Evolutionary conservation across 2,797 vertebrate species (phyloP).

Genomic region (Channa striata): DNA sequence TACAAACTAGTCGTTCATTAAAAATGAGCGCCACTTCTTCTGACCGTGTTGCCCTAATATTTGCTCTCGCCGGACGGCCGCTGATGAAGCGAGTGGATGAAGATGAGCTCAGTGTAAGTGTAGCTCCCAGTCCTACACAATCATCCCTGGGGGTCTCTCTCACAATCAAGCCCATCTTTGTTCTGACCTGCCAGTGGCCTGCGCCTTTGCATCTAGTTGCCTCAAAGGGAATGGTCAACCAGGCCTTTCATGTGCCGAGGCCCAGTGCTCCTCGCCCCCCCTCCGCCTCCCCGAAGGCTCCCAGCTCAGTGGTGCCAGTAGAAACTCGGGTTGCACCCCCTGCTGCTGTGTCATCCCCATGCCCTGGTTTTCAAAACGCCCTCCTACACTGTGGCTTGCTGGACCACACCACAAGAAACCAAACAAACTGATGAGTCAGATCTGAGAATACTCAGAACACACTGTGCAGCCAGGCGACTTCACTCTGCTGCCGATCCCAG

Average conservation of each 20-base stretch:
- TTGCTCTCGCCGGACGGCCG: constrained; percentile 41
- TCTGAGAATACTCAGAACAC: constrained; percentile 44
- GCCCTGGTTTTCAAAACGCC: constrained; percentile 62
- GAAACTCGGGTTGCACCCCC: constrained; percentile 70
- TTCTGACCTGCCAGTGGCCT: constrained; percentile 80
- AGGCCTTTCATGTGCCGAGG: constrained; percentile 79
- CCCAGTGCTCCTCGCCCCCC: constrained; percentile 48
- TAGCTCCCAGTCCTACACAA: constrained; percentile 54
- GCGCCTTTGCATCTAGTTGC: constrained; percentile 75
- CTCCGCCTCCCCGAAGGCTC: constrained; percentile 51
- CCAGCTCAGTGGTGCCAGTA: constrained; percentile 69
- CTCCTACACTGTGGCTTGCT: constrained; percentile 47
- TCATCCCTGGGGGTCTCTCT: constrained; percentile 52
- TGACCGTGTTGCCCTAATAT: constrained; percentile 55
- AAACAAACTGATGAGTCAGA: constrained; percentile 78
- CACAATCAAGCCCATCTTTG: constrained; percentile 77
- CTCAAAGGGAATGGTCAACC: constrained; percentile 86
- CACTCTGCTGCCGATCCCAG: constrained; percentile 40
- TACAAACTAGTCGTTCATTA: constrained; percentile 63
- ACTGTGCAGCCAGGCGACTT: constrained; percentile 45
- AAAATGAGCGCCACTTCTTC: constrained; percentile 47
- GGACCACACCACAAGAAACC: constrained; percentile 59
- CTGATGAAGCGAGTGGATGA: constrained; percentile 67
- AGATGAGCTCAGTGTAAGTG: constrained; percentile 52
- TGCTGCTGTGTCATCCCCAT: constrained; percentile 74